Conservation (phyloP, 2,888 invertebrate genomes). For the Caenorhabditis auriculariae region DNA sequence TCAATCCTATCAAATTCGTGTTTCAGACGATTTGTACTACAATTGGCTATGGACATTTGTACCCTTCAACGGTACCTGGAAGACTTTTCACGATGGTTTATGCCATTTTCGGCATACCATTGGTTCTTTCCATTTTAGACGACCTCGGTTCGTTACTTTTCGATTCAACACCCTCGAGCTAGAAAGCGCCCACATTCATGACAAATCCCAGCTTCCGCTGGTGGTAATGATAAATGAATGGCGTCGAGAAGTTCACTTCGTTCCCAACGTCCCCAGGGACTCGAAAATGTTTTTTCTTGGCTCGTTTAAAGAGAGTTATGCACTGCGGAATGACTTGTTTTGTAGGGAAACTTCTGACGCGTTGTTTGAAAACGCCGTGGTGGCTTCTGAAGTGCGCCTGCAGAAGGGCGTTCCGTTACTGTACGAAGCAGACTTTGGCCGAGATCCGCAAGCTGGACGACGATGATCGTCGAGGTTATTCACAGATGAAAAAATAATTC, state of each 20-base stretch:
- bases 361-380: slow-evolving; percentile 57
- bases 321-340: neutral
- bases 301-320: too few species aligned
- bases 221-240: too few species aligned
- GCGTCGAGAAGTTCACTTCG: neutral
- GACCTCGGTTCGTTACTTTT: slow-evolving; percentile 64
- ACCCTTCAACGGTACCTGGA: slow-evolving; percentile 82
- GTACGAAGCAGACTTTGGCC: slow-evolving; percentile 56
- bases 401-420: slow-evolving; percentile 55
- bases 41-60: slow-evolving; percentile 77
- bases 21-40: slow-evolving; percentile 60
- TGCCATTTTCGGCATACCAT: slow-evolving; percentile 89
- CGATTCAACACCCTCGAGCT: slow-evolving; percentile 1
- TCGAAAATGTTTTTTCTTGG: neutral
- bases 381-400: slow-evolving; percentile 55
- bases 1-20: too few species aligned
- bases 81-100: slow-evolving; percentile 86
- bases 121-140: slow-evolving; percentile 88
- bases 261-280: neutral
- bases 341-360: slow-evolving; percentile 57
- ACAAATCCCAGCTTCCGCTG: slow-evolving; percentile 1
- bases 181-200: slow-evolving; percentile 3
- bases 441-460: slow-evolving; percentile 54
- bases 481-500: neutral
- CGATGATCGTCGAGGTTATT: slow-evolving; percentile 48